phyloP scores from a whole-genome alignment of 1,140 invertebrate species.

The Pseudomyrmex pallidus region DNA sequence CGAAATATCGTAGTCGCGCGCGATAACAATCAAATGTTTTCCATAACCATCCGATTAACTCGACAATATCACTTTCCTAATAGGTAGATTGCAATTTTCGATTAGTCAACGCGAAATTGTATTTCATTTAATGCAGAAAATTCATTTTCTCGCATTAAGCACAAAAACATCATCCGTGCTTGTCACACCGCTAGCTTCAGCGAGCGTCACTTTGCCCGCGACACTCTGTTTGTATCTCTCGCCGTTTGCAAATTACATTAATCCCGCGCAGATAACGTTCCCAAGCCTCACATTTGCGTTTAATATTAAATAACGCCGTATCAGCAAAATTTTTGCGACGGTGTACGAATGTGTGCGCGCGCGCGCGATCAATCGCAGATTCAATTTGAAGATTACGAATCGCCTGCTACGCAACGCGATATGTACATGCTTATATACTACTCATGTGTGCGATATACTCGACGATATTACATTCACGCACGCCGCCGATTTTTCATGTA shows the following conservation, averaged over 20 bases:
- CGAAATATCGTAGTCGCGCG: background rate
- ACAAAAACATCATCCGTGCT: no score
- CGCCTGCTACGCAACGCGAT: constrained; percentile 42
- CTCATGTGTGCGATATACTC: background rate
- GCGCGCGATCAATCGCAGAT: constrained; percentile 57
- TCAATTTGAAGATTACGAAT: constrained; percentile 61
- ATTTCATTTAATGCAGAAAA: constrained; percentile 44
- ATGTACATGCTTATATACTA: background rate
- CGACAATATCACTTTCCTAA: constrained; percentile 47
- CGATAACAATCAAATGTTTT: constrained; percentile 1
- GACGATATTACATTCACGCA: constrained; percentile 7
- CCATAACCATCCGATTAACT: constrained; percentile 37
- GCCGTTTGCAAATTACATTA: constrained; percentile 37
- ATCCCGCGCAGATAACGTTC: constrained; percentile 9
- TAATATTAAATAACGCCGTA: constrained; percentile 38
- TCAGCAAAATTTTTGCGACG: constrained; percentile 29
- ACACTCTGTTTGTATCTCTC: background rate
- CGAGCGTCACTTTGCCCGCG: no score
- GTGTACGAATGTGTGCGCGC: constrained; percentile 12
- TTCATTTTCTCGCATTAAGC: constrained; percentile 6
- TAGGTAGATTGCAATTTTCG: background rate
- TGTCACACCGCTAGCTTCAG: no score
- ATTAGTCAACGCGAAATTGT: constrained; percentile 36
- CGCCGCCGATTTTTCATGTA: constrained; percentile 66
- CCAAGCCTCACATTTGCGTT: background rate